These are phyloP conservation scores for Zaprionus africanus DNA, from an alignment of 1,140 invertebrate genomes.

Conservation along the genomic window DNA sequence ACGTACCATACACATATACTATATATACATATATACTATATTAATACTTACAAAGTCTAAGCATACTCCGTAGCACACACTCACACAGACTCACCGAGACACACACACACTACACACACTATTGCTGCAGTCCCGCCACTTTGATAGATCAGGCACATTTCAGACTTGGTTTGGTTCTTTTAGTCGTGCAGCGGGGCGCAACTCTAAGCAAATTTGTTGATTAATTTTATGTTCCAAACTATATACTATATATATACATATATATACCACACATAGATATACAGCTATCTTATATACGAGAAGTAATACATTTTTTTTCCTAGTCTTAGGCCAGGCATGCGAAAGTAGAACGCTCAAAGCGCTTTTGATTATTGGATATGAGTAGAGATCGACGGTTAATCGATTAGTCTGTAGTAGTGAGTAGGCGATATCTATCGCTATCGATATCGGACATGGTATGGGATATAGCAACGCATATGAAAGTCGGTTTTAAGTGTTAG, in stretches of 20 bases:
- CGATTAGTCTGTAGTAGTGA: conserved; percentile 14
- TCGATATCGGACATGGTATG: conserved; percentile 21
- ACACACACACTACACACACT: conserved; percentile 20
- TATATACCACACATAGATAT: conserved; percentile 17
- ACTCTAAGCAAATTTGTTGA: conserved; percentile 74
- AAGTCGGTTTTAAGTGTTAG: conserved; percentile 75
- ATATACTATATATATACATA: conserved; percentile 41
- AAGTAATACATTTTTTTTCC: conserved; percentile 62
- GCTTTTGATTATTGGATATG: conserved; percentile 57
- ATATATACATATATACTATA: conserved; percentile 32
- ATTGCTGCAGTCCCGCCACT: background rate
- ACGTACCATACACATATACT: conserved; percentile 9
- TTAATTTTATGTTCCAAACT: conserved; percentile 76
- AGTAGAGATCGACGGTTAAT: conserved; percentile 21
- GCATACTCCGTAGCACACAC: conserved; percentile 53
- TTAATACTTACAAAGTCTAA: conserved; percentile 60
- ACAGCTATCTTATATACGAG: conserved; percentile 28
- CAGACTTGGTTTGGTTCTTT: conserved; percentile 29
- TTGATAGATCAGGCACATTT: conserved; percentile 18
- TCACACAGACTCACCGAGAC: conserved; percentile 5
- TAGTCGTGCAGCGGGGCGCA: conserved; percentile 22
- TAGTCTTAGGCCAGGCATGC: conserved; percentile 68
- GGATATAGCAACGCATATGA: conserved; percentile 79
- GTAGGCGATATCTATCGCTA: conserved; percentile 33
- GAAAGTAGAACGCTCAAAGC: conserved; percentile 75